Evolutionary conservation across 1,140 invertebrate species (phyloP), one percentile per base, ranked within the genome.

Genomic region (Phthorimaea operculella): DNA sequence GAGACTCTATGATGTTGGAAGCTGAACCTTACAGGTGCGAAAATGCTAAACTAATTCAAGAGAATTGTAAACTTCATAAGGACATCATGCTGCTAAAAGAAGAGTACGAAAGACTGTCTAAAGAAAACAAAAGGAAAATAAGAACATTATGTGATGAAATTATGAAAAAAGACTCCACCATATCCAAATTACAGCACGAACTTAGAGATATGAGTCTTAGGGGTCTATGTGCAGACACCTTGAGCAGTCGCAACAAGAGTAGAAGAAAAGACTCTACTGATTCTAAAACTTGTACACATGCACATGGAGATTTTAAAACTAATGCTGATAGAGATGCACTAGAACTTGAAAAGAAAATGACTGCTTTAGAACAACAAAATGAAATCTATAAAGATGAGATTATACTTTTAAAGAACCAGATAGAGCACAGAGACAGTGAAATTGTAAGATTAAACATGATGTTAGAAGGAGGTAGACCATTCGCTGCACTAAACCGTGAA

Each of bases 11-110:
- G 47, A 86, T 90, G 76, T 74, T 87, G 21, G 86, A 87, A 63
- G 81, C 87, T 51, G 90, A 92, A 76, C 91, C 91, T 1, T 92
- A 91, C 62, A 91, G 90, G 79, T 90, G 88, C 81, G 91, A 92
- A 68, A 92, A 92, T 86, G 87, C 87, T 34, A 90, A 87, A 72
- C 75, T 92, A 36, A 87, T 92, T 42, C 87, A 88, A 78, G 91
- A 92, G 78, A 91, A 89, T 67, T 94, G 93, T 82, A 87, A 90
- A 55, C 76, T 94, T 14, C 91, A 94, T 72, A 83, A 87, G 60
- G 87, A 91, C 67, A 74, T 92, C 28, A 86, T 93, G 50, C 85
- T 90, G 64, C 72, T 87, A 55, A 90, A 90, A 76, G 92, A 94
- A 76, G 85, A 89, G 52, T 68, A 66, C 58, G 51, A 70, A 21